A percentile compares a stretch with the other conserved stretches of the same genome.
phyloP scores from a whole-genome alignment of 2,113 vertebrate species.

The Procavia capensis region DNA sequence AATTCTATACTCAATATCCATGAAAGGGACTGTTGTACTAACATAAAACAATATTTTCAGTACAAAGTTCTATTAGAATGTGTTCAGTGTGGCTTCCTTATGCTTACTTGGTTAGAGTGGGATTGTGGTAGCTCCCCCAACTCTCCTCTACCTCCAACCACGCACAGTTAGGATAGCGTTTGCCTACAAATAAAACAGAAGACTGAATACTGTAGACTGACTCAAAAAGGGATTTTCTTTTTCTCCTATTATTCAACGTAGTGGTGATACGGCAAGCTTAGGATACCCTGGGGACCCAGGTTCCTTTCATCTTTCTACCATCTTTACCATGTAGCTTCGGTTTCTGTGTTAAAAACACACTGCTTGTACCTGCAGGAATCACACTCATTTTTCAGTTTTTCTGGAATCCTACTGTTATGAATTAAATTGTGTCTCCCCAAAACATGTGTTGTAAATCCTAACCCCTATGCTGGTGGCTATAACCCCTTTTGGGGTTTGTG shows the following conservation, averaged over 20 bases:
- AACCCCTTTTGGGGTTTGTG: no score
- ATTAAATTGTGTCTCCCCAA: no score
- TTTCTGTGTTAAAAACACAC: neutral
- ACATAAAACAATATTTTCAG: neutral
- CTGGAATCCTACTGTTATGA: neutral
- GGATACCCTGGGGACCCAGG: neutral
- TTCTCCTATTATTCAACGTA: neutral
- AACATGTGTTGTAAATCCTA: no score
- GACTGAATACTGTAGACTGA: neutral
- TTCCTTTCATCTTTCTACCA: neutral
- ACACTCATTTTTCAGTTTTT: neutral
- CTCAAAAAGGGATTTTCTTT: neutral
- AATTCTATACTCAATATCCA: neutral
- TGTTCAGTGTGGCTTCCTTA: neutral
- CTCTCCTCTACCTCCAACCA: neutral
- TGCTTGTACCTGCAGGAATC: neutral
- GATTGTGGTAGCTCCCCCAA: neutral
- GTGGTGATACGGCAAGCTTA: neutral
- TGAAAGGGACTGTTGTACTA: neutral
- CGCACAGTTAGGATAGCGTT: neutral
- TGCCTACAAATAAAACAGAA: constrained; percentile 32
- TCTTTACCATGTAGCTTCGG: neutral
- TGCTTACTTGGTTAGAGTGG: neutral
- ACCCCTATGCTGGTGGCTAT: no score
- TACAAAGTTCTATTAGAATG: neutral